These are phyloP conservation scores for Copsychus sechellarum DNA, from an alignment of 2,113 vertebrate genomes.

Conservation along the genomic window DNA sequence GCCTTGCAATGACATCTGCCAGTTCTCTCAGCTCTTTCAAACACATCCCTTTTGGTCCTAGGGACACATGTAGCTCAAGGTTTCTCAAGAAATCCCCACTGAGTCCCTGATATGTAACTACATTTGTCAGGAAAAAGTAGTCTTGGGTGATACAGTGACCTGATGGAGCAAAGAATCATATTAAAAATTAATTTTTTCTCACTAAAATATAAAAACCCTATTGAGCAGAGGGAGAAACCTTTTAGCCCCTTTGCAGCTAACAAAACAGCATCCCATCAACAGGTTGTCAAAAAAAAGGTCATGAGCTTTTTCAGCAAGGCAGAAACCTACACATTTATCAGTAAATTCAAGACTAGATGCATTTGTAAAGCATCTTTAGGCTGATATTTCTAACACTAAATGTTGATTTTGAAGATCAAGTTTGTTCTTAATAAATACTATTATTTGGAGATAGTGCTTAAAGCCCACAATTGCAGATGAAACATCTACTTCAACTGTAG, in stretches of 20 bases:
- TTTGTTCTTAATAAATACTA: not conserved
- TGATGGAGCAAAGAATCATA: not conserved
- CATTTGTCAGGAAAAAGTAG: not conserved
- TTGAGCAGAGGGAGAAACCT: not conserved
- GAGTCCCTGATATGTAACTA: not conserved
- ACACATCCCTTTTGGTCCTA: not conserved
- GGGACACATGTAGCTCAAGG: not conserved
- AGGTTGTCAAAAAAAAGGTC: not conserved
- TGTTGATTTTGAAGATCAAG: not conserved
- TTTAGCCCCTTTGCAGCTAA: not conserved
- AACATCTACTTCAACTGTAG: not conserved
- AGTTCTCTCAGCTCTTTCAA: not conserved
- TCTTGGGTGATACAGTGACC: not conserved
- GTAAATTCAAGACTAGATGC: not conserved
- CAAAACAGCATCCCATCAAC: not conserved
- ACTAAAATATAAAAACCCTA: not conserved
- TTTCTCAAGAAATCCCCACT: not conserved
- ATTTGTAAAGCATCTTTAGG: not conserved
- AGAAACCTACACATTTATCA: not conserved
- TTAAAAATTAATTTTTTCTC: not conserved
- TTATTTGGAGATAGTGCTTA: not conserved
- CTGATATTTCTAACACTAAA: not conserved
- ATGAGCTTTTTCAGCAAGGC: not conserved
- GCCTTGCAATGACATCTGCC: not conserved
- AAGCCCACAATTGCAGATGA: not conserved